Evolutionary conservation across 2,888 invertebrate species (phyloP).

Genomic region (Hypselothyrea guttata): DNA sequence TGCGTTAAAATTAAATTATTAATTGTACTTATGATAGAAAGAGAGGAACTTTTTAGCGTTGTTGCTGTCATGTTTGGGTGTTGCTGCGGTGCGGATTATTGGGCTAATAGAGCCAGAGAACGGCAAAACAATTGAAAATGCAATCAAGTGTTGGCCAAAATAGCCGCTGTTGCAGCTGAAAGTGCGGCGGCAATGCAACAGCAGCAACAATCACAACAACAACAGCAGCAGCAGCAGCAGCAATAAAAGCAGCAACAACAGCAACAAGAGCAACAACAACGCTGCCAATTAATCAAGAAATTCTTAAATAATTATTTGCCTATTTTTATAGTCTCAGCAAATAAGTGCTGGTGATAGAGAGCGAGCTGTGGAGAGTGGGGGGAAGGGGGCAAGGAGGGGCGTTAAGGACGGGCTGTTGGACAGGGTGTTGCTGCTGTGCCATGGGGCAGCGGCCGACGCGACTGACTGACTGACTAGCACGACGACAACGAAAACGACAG

Average conservation of each 20-base stretch:
- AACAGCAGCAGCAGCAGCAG: slow-evolving; percentile 11
- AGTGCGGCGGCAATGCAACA: slow-evolving; percentile 44
- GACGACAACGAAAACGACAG: slow-evolving; percentile 42
- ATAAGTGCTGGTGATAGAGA: too few species aligned
- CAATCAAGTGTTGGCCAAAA: slow-evolving; percentile 78
- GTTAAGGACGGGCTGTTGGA: too few species aligned
- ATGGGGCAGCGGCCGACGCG: slow-evolving; percentile 64
- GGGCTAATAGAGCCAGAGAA: too few species aligned
- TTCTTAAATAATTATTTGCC: slow-evolving; percentile 81
- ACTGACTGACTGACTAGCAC: slow-evolving; percentile 74
- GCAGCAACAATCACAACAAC: slow-evolving; percentile 30
- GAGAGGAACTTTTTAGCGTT: too few species aligned
- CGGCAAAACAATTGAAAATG: slow-evolving; percentile 79
- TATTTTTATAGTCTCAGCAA: slow-evolving; percentile 76
- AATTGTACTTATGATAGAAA: too few species aligned
- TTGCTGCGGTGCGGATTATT: too few species aligned
- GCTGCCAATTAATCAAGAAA: slow-evolving; percentile 81
- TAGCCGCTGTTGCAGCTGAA: slow-evolving; percentile 45
- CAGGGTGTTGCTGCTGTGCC: slow-evolving; percentile 18
- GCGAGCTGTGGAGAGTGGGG: slow-evolving; percentile 12
- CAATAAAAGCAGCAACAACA: slow-evolving; percentile 26
- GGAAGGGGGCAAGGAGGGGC: not conserved
- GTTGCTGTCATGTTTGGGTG: slow-evolving; percentile 19
- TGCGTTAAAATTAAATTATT: too few species aligned
- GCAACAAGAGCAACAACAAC: slow-evolving; percentile 48